These are phyloP conservation scores for Clarias pachynema DNA, from an alignment of 2,797 vertebrate genomes.

Conservation along the genomic window DNA sequence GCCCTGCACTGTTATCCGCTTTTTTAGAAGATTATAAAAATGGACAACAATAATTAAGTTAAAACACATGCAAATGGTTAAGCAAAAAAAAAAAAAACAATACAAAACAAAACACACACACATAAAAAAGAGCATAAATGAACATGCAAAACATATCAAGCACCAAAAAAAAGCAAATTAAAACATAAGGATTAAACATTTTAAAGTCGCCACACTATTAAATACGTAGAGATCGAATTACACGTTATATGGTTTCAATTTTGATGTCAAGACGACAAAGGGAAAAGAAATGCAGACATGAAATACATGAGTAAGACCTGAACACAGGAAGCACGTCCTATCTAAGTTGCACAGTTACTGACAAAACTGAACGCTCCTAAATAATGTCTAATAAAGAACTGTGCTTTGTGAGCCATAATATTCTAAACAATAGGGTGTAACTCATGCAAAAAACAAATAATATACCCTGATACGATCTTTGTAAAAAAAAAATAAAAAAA, in stretches of 20 bases:
- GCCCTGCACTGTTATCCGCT: slow-evolving; percentile 77
- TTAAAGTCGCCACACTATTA: not conserved
- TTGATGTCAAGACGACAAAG: not conserved
- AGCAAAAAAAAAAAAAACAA: slow-evolving; percentile 26
- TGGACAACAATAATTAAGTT: slow-evolving; percentile 60
- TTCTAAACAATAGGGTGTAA: not conserved
- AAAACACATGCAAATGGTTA: slow-evolving; percentile 57
- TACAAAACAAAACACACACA: slow-evolving; percentile 27
- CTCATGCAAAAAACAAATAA: not conserved
- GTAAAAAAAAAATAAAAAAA: too few relatives aligned
- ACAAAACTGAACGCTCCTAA: not conserved
- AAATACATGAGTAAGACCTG: slow-evolving; percentile 19
- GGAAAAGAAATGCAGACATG: not conserved
- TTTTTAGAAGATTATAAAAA: slow-evolving; percentile 65
- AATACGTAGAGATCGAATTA: not conserved
- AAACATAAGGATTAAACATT: not conserved
- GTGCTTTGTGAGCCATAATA: too few relatives aligned
- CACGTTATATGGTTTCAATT: not conserved
- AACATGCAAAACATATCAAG: not conserved
- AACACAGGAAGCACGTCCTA: slow-evolving; percentile 31
- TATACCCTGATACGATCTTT: not conserved
- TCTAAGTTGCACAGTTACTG: not conserved
- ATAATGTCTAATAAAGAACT: not conserved
- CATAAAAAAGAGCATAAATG: not conserved
- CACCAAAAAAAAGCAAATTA: not conserved